phyloP scores from a whole-genome alignment of 1,140 invertebrate genomes.

The Adelges cooleyi region DNA sequence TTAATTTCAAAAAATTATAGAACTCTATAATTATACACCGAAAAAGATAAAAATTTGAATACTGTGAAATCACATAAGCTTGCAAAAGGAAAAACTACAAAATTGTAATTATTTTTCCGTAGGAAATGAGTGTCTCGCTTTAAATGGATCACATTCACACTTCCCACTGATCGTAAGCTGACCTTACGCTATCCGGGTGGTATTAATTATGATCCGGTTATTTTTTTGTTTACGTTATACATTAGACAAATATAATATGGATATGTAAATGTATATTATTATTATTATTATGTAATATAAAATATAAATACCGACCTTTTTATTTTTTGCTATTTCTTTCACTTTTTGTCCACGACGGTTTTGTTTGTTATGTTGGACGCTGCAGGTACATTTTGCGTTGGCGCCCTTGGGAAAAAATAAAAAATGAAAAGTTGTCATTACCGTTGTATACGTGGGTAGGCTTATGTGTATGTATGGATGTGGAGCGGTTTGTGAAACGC shows the following conservation, averaged over 20 bases:
- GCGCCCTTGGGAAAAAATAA: slow-evolving; percentile 8
- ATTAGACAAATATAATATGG: background rate
- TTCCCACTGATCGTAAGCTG: background rate
- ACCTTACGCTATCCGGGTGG: too few species aligned
- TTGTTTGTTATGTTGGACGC: background rate
- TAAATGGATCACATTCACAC: too few species aligned
- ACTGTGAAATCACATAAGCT: too few species aligned
- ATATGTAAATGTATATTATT: background rate
- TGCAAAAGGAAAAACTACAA: too few species aligned
- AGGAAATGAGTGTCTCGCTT: too few species aligned
- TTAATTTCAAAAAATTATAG: too few species aligned
- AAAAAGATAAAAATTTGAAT: too few species aligned
- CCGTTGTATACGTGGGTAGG: background rate
- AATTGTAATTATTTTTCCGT: too few species aligned
- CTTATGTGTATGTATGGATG: slow-evolving; percentile 6
- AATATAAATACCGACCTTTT: background rate
- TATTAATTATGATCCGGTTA: background rate
- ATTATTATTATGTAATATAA: too few species aligned
- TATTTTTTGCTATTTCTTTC: slow-evolving; percentile 15
- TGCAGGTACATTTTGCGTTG: slow-evolving; percentile 16
- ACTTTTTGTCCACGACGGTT: background rate
- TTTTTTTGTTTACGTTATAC: background rate
- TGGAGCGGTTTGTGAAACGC: slow-evolving; percentile 2
- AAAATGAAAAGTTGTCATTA: slow-evolving; percentile 24
- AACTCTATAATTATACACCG: too few species aligned